These are phyloP conservation scores for Sphyrna mokarran DNA, from an alignment of 2,113 vertebrate species.

Conservation along the genomic window DNA sequence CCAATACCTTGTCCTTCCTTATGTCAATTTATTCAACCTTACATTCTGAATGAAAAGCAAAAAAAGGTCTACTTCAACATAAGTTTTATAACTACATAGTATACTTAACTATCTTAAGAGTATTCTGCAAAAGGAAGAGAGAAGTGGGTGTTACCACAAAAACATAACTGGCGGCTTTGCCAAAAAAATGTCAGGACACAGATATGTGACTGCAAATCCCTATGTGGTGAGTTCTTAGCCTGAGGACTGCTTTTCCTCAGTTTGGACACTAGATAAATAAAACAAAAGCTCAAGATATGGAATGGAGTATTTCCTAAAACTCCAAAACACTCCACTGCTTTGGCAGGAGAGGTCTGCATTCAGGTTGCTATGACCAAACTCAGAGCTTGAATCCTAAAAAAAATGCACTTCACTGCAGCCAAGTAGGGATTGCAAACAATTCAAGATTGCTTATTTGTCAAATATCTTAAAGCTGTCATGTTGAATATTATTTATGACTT, in stretches of 20 bases:
- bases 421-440: background rate
- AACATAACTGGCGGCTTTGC: background rate
- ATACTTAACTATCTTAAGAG: background rate
- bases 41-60: background rate
- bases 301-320: constrained; percentile 1
- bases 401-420: background rate
- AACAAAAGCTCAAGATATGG: background rate
- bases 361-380: background rate
- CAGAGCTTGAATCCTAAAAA: background rate
- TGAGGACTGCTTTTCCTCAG: background rate
- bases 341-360: background rate
- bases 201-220: background rate
- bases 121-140: background rate
- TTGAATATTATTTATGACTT: background rate
- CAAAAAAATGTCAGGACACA: background rate
- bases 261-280: background rate
- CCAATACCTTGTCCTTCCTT: too few relatives aligned
- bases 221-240: background rate
- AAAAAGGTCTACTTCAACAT: background rate
- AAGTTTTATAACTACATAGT: background rate
- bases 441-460: background rate
- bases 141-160: too few relatives aligned
- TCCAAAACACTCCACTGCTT: background rate
- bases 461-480: background rate
- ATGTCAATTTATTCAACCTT: too few relatives aligned